Conservation (phyloP, 2,888 invertebrate species). For the Papilio gigon region DNA sequence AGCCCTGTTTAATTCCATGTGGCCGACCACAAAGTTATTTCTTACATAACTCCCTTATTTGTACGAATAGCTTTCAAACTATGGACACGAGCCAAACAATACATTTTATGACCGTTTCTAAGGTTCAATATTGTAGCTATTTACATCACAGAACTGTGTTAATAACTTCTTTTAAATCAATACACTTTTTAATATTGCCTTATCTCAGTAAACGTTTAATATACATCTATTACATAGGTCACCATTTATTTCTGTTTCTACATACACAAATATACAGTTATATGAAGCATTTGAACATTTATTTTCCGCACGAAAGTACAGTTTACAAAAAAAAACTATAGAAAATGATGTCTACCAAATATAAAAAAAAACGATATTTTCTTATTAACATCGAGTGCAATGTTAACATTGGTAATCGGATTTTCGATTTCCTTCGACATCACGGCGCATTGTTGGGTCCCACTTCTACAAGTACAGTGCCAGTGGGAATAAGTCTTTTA, state of each 20-base stretch:
- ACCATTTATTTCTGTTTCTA: no score
- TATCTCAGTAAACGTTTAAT: no score
- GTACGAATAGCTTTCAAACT: slow-evolving; percentile 32
- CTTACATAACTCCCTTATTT: slow-evolving; percentile 19
- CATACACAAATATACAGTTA: no score
- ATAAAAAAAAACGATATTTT: not conserved
- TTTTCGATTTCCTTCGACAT: slow-evolving; percentile 11
- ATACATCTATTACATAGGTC: not conserved
- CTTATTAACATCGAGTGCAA: not conserved
- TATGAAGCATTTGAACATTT: no score
- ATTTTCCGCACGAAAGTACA: no score
- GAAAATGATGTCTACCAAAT: no score
- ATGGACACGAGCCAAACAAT: slow-evolving; percentile 37
- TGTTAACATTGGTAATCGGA: slow-evolving; percentile 5
- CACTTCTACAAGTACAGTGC: not conserved
- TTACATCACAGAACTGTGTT: slow-evolving; percentile 6
- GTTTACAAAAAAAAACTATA: no score
- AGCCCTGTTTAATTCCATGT: slow-evolving; percentile 4
- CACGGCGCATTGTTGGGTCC: not conserved
- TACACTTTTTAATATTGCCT: no score
- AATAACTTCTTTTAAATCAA: slow-evolving; percentile 4
- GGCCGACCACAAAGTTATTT: slow-evolving; percentile 20
- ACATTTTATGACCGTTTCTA: slow-evolving; percentile 27
- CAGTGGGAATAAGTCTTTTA: not conserved
- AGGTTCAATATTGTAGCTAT: slow-evolving; percentile 16